These are phyloP conservation scores for Dryadula phaetusa DNA, from an alignment of 2,888 invertebrate genomes.

Conservation along the genomic window DNA sequence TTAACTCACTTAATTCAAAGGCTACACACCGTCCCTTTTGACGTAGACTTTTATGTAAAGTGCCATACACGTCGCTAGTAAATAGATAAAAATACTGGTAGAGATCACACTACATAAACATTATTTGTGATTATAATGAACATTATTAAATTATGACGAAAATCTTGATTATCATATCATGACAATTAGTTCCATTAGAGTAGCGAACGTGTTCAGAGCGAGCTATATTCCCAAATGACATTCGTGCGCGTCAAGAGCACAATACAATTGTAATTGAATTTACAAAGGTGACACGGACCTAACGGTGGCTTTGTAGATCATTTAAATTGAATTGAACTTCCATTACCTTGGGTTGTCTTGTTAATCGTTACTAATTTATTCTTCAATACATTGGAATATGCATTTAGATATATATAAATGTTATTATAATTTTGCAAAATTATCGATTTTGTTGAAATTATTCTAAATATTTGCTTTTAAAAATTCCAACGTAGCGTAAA, in stretches of 20 bases:
- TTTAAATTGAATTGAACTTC: slow-evolving; percentile 21
- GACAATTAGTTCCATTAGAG: slow-evolving; percentile 11
- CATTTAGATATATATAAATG: not conserved
- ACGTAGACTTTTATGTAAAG: too few species aligned
- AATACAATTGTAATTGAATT: slow-evolving; percentile 30
- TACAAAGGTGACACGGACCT: slow-evolving; percentile 27
- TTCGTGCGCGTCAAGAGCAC: slow-evolving; percentile 20
- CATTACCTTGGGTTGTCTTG: slow-evolving; percentile 11
- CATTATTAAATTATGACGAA: not conserved
- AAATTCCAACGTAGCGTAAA: too few species aligned
- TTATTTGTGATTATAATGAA: not conserved
- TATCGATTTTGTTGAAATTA: too few species aligned
- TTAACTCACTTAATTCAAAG: too few species aligned
- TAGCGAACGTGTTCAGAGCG: not conserved
- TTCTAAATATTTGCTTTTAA: too few species aligned
- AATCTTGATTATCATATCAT: slow-evolving; percentile 23
- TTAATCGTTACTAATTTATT: slow-evolving; percentile 12
- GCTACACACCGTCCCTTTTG: too few species aligned
- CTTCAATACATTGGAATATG: not conserved
- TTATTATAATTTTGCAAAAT: too few species aligned
- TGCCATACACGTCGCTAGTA: too few species aligned
- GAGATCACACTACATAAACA: not conserved
- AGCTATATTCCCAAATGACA: slow-evolving; percentile 24
- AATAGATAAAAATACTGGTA: not conserved
- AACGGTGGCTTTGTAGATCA: slow-evolving; percentile 7